A percentile compares a stretch with the other conserved stretches of the same genome.
These are phyloP conservation scores for Oryzias curvinotus DNA, from an alignment of 2,113 vertebrate species.

Conservation along the genomic window DNA sequence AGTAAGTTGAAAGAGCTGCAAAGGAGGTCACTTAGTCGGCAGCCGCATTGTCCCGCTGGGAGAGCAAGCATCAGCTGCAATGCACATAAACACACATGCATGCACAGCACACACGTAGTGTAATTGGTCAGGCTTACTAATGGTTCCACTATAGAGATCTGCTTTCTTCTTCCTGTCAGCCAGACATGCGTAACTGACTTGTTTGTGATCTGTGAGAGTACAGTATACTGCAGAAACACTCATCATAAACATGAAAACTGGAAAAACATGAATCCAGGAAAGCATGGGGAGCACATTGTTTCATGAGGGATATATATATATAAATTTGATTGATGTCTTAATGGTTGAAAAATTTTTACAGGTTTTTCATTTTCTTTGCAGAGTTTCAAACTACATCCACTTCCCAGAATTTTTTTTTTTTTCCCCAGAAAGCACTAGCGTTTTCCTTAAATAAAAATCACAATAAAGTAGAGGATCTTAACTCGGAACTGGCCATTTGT, in stretches of 20 bases:
- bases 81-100: conserved; percentile 7
- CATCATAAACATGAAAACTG: neutral
- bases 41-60: conserved; percentile 26
- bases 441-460: no score
- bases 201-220: conserved; percentile 26
- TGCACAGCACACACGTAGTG: conserved; percentile 13
- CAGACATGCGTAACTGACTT: conserved; percentile 30
- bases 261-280: neutral
- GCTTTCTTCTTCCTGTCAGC: conserved; percentile 40
- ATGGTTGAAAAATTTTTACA: no score
- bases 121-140: conserved; percentile 49
- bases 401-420: no score
- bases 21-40: conserved; percentile 51
- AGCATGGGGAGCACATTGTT: neutral
- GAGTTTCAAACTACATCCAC: no score
- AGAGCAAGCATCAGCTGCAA: conserved; percentile 18
- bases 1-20: conserved; percentile 50
- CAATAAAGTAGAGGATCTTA: no score
- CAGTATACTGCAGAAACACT: conserved; percentile 6
- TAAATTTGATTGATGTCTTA: no score
- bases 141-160: conserved; percentile 36
- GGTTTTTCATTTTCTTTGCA: no score
- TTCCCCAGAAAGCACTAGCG: no score
- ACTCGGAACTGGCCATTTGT: no score
- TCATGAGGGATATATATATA: neutral